phyloP scores from a whole-genome alignment of 2,797 vertebrate species.

The Harpagifer antarcticus region DNA sequence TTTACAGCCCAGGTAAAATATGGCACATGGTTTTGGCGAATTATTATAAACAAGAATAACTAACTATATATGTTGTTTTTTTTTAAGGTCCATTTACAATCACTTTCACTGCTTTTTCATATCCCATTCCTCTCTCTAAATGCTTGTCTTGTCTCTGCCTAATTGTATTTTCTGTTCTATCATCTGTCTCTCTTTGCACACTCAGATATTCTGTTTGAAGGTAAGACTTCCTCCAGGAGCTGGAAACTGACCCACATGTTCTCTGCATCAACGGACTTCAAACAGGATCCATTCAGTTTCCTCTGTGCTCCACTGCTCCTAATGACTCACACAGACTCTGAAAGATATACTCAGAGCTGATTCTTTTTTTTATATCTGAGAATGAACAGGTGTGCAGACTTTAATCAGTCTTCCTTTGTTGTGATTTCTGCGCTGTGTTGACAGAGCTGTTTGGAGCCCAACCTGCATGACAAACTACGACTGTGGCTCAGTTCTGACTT shows the following conservation, averaged over 20 bases:
- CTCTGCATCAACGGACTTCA: constrained; percentile 63
- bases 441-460: constrained; percentile 57
- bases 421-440: constrained; percentile 46
- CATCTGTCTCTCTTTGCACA: background rate
- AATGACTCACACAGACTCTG: constrained; percentile 47
- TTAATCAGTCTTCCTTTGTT: constrained; percentile 76
- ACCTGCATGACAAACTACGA: constrained; percentile 51
- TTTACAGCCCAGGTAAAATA: background rate
- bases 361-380: constrained; percentile 62
- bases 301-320: constrained; percentile 35
- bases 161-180: background rate
- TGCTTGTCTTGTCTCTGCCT: background rate
- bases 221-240: constrained; percentile 29
- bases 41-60: background rate
- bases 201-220: constrained; percentile 40
- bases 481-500: constrained; percentile 52
- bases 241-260: constrained; percentile 60
- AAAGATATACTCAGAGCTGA: constrained; percentile 9
- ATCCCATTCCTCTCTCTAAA: background rate
- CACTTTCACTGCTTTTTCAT: too few species aligned
- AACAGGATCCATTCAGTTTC: constrained; percentile 55
- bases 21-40: background rate
- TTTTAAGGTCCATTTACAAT: too few species aligned
- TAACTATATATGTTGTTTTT: too few species aligned
- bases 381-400: constrained; percentile 74